Percentiles rank a stretch among this genome's conserved stretches.
Evolutionary conservation across 35 echinoderm and acorn worm genomes (phyloP).

Genomic region (Hemicentrotus pulcherrimus): DNA sequence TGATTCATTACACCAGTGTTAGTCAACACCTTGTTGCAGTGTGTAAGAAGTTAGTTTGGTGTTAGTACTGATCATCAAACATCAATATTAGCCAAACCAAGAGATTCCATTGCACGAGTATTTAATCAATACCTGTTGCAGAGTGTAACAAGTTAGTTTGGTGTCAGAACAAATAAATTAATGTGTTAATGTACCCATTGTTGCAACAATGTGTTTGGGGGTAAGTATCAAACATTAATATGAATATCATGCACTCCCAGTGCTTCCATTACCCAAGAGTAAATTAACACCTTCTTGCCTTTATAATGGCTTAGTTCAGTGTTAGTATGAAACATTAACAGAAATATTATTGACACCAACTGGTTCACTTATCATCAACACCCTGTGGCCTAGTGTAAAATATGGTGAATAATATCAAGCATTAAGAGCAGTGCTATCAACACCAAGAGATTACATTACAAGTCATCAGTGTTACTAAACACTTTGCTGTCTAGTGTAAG

Average conservation of each 20-base stretch:
- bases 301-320: too few species aligned
- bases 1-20: not conserved
- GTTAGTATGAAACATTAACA: too few species aligned
- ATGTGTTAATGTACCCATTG: conserved; percentile 77
- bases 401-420: too few species aligned
- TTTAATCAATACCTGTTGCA: too few species aligned
- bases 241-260: too few species aligned
- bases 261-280: too few species aligned
- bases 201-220: not conserved
- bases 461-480: conserved; percentile 90
- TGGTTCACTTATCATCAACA: too few species aligned
- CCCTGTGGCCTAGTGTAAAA: too few species aligned
- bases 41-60: not conserved
- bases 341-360: too few species aligned
- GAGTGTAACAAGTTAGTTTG: not conserved
- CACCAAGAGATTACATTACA: conserved; percentile 81
- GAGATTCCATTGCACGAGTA: conserved; percentile 83
- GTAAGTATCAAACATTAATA: not conserved
- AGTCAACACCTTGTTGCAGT: not conserved
- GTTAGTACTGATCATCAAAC: not conserved
- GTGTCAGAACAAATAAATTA: too few species aligned
- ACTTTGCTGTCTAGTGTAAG: conserved; percentile 52
- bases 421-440: not conserved
- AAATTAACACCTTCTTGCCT: too few species aligned
- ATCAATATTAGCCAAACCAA: conserved; percentile 23